These are phyloP conservation scores for Cecropterus lyciades DNA, from an alignment of 1,140 invertebrate genomes.

Conservation along the genomic window DNA sequence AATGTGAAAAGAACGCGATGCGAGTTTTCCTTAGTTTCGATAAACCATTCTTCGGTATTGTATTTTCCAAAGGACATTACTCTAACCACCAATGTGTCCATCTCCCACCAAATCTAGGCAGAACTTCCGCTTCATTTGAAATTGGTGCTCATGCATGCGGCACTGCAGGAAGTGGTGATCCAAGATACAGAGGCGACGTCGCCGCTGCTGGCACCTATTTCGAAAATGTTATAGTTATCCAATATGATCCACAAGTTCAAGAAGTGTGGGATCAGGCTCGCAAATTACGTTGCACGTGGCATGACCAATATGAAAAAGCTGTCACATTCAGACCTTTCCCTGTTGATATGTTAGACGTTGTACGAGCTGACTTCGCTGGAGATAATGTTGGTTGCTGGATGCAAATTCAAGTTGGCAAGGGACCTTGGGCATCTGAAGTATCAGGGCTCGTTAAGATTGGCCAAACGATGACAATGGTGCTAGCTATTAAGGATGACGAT, in stretches of 20 bases:
- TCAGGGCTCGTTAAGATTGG: slow-evolving; percentile 97
- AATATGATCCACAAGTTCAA: slow-evolving; percentile 97
- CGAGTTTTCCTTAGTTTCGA: slow-evolving; percentile 96
- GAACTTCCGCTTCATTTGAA: slow-evolving; percentile 94
- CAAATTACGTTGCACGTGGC: slow-evolving; percentile 97
- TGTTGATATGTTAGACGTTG: slow-evolving; percentile 97
- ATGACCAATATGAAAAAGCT: slow-evolving; percentile 97
- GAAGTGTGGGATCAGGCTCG: slow-evolving; percentile 98
- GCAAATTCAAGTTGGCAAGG: slow-evolving; percentile 97
- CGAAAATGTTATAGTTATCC: slow-evolving; percentile 97
- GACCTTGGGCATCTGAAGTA: slow-evolving; percentile 97
- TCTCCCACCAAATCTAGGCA: slow-evolving; percentile 93
- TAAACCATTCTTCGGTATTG: slow-evolving; percentile 97
- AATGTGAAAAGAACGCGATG: slow-evolving; percentile 97
- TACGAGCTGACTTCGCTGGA: slow-evolving; percentile 96
- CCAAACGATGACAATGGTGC: slow-evolving; percentile 98
- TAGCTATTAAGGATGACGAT: slow-evolving; percentile 98
- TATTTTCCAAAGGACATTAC: slow-evolving; percentile 96
- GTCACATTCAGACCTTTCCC: slow-evolving; percentile 97
- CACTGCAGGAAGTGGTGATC: slow-evolving; percentile 95
- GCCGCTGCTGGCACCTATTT: slow-evolving; percentile 96
- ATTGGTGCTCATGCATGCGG: slow-evolving; percentile 96
- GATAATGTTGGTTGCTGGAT: slow-evolving; percentile 98
- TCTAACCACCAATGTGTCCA: slow-evolving; percentile 96
- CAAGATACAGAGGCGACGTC: slow-evolving; percentile 92